Base-by-base conservation (phyloP, 1,140 invertebrate species). In the Adelges cooleyi region DNA sequence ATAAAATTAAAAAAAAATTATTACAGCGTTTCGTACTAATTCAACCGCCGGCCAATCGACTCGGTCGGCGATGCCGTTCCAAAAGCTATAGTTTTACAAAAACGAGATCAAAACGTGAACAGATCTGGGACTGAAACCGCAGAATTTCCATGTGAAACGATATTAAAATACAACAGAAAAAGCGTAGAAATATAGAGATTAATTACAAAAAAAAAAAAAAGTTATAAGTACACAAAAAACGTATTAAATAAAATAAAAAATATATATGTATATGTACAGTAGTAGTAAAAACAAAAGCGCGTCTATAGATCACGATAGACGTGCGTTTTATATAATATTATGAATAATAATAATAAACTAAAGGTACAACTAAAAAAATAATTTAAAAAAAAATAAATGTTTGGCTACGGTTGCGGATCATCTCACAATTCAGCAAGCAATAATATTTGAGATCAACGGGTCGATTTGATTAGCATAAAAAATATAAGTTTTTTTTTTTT, bases 381-480 rank as follows among this genome's bases (percentile, higher is more conserved):
- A n/a, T n/a, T n/a, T n/a, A n/a, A n/a, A n/a, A 40, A 56, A 40
- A 40, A 52, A 52, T 27, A 33, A 52, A 17, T 33, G 50, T 33
- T 62, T 62, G 56, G 56, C 56, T 48, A 48, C 56, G 56, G 17
- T 62, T 62, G 18, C 56, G 40, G 44, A 46, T 48, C 56, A 48
- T 62, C 42, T 62, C 56, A 62, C 56, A 27, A 62, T 62, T 59
- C 49, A 51, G 3, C 6, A 20, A 20, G 23, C 18, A 48, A 27
- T 62, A n/a, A n/a, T n/a, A n/a, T n/a, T n/a, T n/a, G 56, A 62
- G 56, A 62, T 62, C 56, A 62, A 62, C 56, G 56, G n/a, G 56
- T 46, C 40, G 8, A 48, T 62, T 62, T 62, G 56, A 62, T 62
- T 62, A 62, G 42, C 36, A 56, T 54, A 17, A 40, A 54, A n/a